Base-by-base conservation (phyloP, 2,888 invertebrate species). In the Sphinx pinastri region DNA sequence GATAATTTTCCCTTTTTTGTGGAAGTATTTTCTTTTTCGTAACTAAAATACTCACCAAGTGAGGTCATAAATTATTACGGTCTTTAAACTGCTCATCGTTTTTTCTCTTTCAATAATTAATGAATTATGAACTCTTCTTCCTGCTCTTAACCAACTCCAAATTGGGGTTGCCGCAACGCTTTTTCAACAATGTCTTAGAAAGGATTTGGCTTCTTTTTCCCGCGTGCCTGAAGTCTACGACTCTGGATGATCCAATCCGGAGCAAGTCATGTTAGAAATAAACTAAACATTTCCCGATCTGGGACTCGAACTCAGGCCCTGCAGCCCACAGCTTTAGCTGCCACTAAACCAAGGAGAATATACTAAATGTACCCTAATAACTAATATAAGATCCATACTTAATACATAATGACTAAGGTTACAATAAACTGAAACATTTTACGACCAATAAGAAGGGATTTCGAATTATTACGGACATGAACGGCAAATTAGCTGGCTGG, bases 321-420 rank as follows among this genome's bases (percentile, higher is more conserved):
- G 2, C 0, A 38, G 38, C 38, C 38, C 38, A 38, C 38, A 38
- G 8, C 38, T 4, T 38, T 38, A 38, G 8, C 38, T 38, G 38
- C 7, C 6, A 38, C 38, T 5, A 38, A 38, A 38, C 38, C 8
- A 38, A 38, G 7, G 38, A 38, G 2, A 38, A 3, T 5, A 5
- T 38, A 38, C 6, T 38, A 38, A 3, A 38, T 38, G 38, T 38
- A 38, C 38, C 38, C 47, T 19, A 63, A 49, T 49, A 47, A 49
- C 58, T 59, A 59, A 59, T 59, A 31, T 31, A 59, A 59, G 58
- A 54, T 5, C 47, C 19, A 63, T 49, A 63, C 63, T 74, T 70
- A 72, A 74, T 75, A 73, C 68, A 71, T 74, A 76, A 79, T 80
- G 77, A 77, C 77, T 68, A 67, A 73, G 77, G 76, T 72, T 72